Conservation (phyloP, 1,140 invertebrate genomes). For the Drosophila subpulchrella region DNA sequence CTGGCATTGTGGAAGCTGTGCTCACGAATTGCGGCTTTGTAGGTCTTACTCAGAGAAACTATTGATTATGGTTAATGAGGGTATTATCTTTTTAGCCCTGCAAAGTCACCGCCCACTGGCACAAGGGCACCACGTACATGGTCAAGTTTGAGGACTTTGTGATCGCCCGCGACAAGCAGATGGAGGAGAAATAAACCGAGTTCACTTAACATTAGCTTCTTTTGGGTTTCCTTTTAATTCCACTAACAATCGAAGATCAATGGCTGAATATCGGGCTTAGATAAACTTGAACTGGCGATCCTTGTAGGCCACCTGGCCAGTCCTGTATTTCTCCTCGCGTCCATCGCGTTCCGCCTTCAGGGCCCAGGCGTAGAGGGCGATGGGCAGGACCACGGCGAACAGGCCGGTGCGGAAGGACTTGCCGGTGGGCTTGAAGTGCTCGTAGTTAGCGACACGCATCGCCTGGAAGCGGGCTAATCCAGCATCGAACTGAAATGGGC, state of each 20-base stretch:
- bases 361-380: conserved; percentile 85
- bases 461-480: conserved; percentile 89
- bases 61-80: conserved; percentile 66
- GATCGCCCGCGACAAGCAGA: conserved; percentile 95
- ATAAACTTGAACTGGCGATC: conserved; percentile 88
- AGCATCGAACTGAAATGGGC: conserved; percentile 89
- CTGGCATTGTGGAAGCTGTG: conserved; percentile 98
- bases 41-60: conserved; percentile 85
- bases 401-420: conserved; percentile 86
- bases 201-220: conserved; percentile 19
- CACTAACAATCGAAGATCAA: conserved; percentile 36
- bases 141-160: conserved; percentile 99
- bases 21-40: conserved; percentile 97
- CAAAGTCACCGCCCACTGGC: conserved; percentile 99
- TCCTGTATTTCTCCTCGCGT: conserved; percentile 87
- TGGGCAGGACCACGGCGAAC: conserved; percentile 86
- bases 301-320: conserved; percentile 89
- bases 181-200: conserved; percentile 90
- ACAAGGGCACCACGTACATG: conserved; percentile 99
- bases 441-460: conserved; percentile 87
- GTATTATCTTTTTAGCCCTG: conserved; percentile 90
- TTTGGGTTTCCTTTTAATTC: conserved; percentile 56
- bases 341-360: conserved; percentile 86
- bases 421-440: conserved; percentile 89
- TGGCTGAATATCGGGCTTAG: conserved; percentile 62